Evolutionary conservation across 2,888 invertebrate genomes (phyloP), one percentile per base, ranked within the genome.

Genomic region (Aleiodes alternator): DNA sequence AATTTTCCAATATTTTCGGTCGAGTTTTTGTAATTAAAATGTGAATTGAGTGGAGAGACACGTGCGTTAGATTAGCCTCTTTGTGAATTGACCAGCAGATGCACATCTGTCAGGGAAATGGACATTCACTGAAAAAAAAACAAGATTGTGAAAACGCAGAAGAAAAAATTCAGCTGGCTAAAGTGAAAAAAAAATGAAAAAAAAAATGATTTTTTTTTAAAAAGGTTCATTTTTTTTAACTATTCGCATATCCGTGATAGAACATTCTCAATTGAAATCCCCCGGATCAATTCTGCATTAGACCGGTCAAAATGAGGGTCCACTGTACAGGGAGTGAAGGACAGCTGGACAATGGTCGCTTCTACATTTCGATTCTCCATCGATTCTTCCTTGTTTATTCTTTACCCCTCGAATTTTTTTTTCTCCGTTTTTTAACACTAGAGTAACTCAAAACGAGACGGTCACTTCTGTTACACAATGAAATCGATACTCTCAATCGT

Each of bases 311-410:
- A 31, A 59, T 53, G 79, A 83, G 84, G 86, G 84, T 82, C 83
- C 81, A 81, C 72, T 82, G 80, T 79, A 70, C 76, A 82, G 75
- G 84, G 81, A 82, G 86, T 86, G 84, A 83, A 77, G 85, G 81
- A 84, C 87, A 87, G 86, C 86, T 87, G 87, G 87, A 87, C 87
- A 86, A 81, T 84, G 83, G 82, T 77, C 78, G 48, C 72, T 53
- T 38, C 31, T 23, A 64, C 34, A 43, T 72, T 73, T 78, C 73
- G 57, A 69, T 73, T 66, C 77, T 75, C 59, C 50, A 48, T 53
- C 50, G 72, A 73, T 76, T 43, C 14, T 23, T 29, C 51, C 66
- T 71, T 16, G 38, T 72, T n/a, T 66, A 23, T 48, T 53, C 31
- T 38, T 53, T 43, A 69, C 59, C 73, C 72, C 57, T 77, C 23